Base-by-base conservation (phyloP, 1,140 invertebrate species). In the Stegodyphus mimosarum region DNA sequence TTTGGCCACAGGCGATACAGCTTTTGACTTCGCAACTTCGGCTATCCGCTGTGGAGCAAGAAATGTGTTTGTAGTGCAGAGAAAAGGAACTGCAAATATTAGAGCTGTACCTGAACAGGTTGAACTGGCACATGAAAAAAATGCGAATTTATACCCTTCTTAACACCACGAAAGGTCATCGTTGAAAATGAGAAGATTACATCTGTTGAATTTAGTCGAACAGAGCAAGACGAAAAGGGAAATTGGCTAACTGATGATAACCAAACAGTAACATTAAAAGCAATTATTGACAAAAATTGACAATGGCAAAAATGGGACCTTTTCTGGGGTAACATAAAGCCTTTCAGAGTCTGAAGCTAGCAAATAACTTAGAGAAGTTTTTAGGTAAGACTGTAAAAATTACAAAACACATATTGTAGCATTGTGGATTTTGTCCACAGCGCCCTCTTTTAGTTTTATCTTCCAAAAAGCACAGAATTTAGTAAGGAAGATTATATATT, bases 21-120 rank as follows among this genome's bases (percentile, higher is more conserved):
- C 98, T 0, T 99, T 99, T 90, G 98, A 99, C 92, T 99, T 98
- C 91, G 98, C 98, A 0, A 99, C 98, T 0, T 99, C 97, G 0
- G 98, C 98, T 0, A 90, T 99, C 6, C 92, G 98, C 48, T 99
- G 98, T 90, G 98, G 98, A 0, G 98, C 98, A 0, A 93, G 92
- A 55, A 94, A 95, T 83, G 98, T 99, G 0, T 98, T 94, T 89
- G 95, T 99, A 0, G 94, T 98, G 9, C 99, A 99, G 90, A 92
- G 94, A 93, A 91, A 95, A 91, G 98, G 98, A 2, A 97, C 98
- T 87, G 95, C 94, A 13, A 97, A 98, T 88, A 96, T 99, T 85
- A 92, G 97, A 75, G 98, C 98, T 49, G 98, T 99, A 48, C 97
- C 98, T 9, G 98, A 99, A 49, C 87, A 97, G 95, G 95, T 99